phyloP scores from a whole-genome alignment of 2,113 vertebrate genomes.

The Illadopsis cleaveri region DNA sequence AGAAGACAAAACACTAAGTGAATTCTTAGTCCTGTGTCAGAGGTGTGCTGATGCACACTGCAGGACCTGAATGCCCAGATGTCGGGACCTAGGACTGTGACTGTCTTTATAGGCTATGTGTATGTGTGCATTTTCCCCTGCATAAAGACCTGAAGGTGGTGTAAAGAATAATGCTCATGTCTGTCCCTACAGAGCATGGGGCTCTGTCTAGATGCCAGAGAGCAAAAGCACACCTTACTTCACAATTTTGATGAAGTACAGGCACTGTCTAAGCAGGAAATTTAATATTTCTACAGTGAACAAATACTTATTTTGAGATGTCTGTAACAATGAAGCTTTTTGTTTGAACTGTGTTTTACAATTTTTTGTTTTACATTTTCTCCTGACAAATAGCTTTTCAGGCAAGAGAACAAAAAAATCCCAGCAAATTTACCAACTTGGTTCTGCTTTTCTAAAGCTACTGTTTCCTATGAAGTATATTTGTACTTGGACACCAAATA shows the following conservation, averaged over 20 bases:
- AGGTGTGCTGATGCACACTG: background rate
- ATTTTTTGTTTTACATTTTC: background rate
- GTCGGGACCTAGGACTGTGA: background rate
- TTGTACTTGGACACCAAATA: background rate
- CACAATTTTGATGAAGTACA: background rate
- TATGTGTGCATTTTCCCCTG: background rate
- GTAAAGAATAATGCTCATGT: background rate
- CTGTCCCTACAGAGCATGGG: background rate
- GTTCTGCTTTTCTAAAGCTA: background rate
- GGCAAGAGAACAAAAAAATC: rapidly evolving
- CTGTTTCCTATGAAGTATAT: background rate
- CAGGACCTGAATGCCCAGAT: background rate
- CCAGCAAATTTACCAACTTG: background rate
- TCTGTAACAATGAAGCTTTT: background rate
- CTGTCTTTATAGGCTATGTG: background rate
- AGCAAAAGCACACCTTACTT: background rate
- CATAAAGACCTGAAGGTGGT: background rate
- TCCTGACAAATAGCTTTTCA: background rate
- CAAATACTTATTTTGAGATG: background rate
- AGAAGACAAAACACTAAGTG: background rate
- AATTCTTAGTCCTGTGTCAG: background rate
- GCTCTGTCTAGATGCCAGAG: background rate
- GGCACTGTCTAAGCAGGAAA: background rate
- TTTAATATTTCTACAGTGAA: background rate
- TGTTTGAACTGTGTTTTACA: background rate